These are phyloP conservation scores for Zoanthus sansibaricus DNA, from an alignment of 92 coral and sea anemone species.

Conservation along the genomic window DNA sequence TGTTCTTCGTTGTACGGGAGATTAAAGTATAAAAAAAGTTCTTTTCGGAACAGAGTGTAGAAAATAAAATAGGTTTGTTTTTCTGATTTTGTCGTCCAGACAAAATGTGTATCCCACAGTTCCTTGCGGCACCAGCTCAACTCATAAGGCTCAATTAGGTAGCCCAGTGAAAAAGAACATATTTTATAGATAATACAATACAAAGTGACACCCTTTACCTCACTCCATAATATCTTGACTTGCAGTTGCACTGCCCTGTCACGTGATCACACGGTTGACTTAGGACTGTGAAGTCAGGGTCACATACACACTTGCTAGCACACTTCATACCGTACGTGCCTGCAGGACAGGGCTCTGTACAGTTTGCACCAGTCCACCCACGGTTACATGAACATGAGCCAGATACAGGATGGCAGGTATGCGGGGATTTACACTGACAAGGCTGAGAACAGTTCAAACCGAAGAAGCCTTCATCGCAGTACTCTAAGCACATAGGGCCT, in stretches of 20 bases:
- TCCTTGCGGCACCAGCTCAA: too few relatives aligned
- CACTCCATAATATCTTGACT: conserved; percentile 77
- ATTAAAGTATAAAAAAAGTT: too few relatives aligned
- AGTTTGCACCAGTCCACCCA: conserved; percentile 85
- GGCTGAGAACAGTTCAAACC: conserved; percentile 76
- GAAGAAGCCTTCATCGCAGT: conserved; percentile 81
- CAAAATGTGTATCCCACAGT: too few relatives aligned
- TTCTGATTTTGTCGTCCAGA: too few relatives aligned
- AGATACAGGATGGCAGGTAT: conserved; percentile 78
- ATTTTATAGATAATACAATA: not conserved
- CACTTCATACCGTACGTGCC: conserved; percentile 87
- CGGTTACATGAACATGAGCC: conserved; percentile 90
- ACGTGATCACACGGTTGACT: conserved; percentile 78
- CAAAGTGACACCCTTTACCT: conserved; percentile 61
- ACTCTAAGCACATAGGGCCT: conserved; percentile 79
- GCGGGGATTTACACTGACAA: conserved; percentile 77
- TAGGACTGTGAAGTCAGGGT: conserved; percentile 61
- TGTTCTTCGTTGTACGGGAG: too few relatives aligned
- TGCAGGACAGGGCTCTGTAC: conserved; percentile 73
- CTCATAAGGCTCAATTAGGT: too few relatives aligned
- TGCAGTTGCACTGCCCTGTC: conserved; percentile 88
- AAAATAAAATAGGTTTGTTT: too few relatives aligned
- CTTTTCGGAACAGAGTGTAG: too few relatives aligned
- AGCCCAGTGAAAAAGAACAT: too few relatives aligned
- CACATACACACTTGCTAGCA: conserved; percentile 74